Percentiles rank a stretch among this genome's conserved stretches.
Evolutionary conservation across 2,113 vertebrate genomes (phyloP).

Genomic region (Silurus asotus): DNA sequence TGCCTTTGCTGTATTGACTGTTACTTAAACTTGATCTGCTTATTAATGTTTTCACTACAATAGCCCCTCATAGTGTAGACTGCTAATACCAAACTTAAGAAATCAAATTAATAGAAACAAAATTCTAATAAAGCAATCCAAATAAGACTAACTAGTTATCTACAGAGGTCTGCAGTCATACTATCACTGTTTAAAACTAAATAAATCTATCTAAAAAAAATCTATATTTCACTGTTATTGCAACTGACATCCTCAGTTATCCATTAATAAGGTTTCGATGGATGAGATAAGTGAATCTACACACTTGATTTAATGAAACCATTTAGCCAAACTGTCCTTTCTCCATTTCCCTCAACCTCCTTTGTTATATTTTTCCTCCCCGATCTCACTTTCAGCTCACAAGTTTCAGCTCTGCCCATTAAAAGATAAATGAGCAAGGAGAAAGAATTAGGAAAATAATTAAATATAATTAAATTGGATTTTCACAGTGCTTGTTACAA

Average conservation of each 20-base stretch:
- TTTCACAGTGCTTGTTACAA: background rate
- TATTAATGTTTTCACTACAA: background rate
- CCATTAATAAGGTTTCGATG: slow-evolving; percentile 4
- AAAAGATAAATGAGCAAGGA: background rate
- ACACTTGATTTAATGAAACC: background rate
- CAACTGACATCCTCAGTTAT: background rate
- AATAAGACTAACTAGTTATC: background rate
- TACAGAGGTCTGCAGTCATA: background rate
- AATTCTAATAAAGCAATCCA: background rate
- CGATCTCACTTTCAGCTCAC: background rate
- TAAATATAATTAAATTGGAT: slow-evolving; percentile 2
- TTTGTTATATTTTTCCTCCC: background rate
- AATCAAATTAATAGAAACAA: background rate
- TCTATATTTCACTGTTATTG: background rate
- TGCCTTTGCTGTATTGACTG: background rate
- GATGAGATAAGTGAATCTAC: background rate
- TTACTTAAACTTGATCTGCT: background rate
- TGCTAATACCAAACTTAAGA: background rate
- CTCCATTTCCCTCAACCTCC: background rate
- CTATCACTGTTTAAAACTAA: background rate
- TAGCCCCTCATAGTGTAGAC: background rate
- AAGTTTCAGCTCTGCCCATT: slow-evolving; percentile 2
- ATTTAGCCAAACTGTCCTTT: background rate
- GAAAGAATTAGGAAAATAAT: background rate
- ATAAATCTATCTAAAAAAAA: background rate